Base-by-base conservation (phyloP, 2,888 invertebrate genomes). In the Unio pictorum region DNA sequence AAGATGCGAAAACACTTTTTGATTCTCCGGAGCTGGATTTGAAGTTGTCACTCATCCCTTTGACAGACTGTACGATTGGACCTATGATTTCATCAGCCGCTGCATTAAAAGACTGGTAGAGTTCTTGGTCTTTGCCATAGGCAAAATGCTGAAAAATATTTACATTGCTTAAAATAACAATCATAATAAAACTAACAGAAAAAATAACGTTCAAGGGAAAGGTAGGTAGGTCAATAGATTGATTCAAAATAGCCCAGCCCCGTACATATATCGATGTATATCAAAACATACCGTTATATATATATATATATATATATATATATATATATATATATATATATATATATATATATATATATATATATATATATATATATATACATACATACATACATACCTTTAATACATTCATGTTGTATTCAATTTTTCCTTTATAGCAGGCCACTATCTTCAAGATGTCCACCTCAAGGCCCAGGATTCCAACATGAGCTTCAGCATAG, bases 381-480 rank as follows among this genome's bases (percentile, higher is more conserved):
- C 6, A 30, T 30, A 30, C 6, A 30, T 30, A 30, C 6, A 30
- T 30, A 30, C 6, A 30, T 34, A 81, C 82, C 80, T 83, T 82
- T 18, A 82, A 63, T 34, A 81, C 73, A 68, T 81, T 83, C n/a
- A 81, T 68, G 54, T 83, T 74, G 66, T 83, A 83, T 58, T 68
- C 63, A 45, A 81, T 76, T 8, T 73, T 71, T 5, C 83, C 83
- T 54, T 75, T 76, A 68, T 76, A 83, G 62, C 83, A 83, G 4
- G 76, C 68, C 55, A 69, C 71, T 1, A 76, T 75, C n/a, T 74
- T 71, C 18, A 83, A 61, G 30, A 83, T 73, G 58, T 81, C 79
- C n/a, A 78, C 69, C 26, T 78, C n/a, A 4, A 69, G 62, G 61
- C 66, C 62, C 15, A 83, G 61, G 55, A 83, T 55, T 6, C 81